phyloP scores from a whole-genome alignment of 2,888 invertebrate genomes.

The Campoplex nolae region DNA sequence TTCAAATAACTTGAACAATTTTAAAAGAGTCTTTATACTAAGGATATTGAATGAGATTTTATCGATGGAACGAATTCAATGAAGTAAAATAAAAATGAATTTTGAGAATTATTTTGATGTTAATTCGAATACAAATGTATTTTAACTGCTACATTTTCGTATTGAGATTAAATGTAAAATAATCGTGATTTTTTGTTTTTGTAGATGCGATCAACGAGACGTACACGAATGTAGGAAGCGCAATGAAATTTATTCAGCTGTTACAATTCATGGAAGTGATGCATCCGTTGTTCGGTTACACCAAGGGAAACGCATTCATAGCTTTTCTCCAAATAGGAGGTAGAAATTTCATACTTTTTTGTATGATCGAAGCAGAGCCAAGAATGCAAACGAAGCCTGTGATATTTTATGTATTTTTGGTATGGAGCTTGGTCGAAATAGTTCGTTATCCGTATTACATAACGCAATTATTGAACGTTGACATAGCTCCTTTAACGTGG shows the following conservation, averaged over 20 bases:
- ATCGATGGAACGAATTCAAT: too few species aligned
- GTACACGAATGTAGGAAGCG: slow-evolving; percentile 90
- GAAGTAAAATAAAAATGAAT: too few species aligned
- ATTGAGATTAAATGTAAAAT: neutral
- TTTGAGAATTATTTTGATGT: too few species aligned
- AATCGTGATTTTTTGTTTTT: slow-evolving; percentile 32
- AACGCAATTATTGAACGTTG: slow-evolving; percentile 90
- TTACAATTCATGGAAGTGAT: slow-evolving; percentile 94
- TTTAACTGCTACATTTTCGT: neutral
- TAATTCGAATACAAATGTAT: neutral
- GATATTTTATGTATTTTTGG: slow-evolving; percentile 93
- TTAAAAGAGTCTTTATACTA: too few species aligned
- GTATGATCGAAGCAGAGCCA: slow-evolving; percentile 93
- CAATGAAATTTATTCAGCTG: slow-evolving; percentile 92
- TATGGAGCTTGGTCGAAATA: slow-evolving; percentile 94
- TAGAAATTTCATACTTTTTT: slow-evolving; percentile 91
- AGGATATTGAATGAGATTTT: too few species aligned
- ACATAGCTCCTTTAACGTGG: slow-evolving; percentile 93
- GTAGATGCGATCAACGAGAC: slow-evolving; percentile 88
- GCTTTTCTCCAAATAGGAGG: slow-evolving; percentile 93
- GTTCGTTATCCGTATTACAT: slow-evolving; percentile 98
- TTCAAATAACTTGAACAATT: too few species aligned
- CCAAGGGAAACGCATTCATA: slow-evolving; percentile 90
- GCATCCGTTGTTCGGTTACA: slow-evolving; percentile 95
- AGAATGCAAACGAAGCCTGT: slow-evolving; percentile 95